Evolutionary conservation across 2,888 invertebrate species (phyloP).

Genomic region (Polyommatus iphigenia): DNA sequence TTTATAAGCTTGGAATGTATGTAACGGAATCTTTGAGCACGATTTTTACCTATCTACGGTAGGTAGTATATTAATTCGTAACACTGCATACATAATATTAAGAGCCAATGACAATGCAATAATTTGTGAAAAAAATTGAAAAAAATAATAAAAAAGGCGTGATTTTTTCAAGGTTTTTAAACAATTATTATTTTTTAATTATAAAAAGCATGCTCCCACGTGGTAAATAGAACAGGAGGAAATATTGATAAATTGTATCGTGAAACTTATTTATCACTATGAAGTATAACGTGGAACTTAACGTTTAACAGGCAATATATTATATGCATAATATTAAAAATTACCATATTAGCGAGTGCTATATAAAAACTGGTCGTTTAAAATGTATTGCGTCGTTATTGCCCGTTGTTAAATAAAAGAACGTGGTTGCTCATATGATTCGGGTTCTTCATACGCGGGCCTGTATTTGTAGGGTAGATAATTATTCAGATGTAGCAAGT

Average conservation of each 20-base stretch:
- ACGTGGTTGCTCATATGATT: neutral
- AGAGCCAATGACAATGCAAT: too few species aligned
- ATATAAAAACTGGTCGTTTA: conserved; percentile 13
- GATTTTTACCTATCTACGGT: too few species aligned
- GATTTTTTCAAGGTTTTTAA: too few species aligned
- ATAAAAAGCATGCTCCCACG: neutral
- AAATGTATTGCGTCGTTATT: conserved; percentile 11
- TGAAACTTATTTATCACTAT: neutral
- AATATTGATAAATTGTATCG: neutral
- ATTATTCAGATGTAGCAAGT: too few species aligned
- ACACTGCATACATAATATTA: too few species aligned
- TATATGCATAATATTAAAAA: neutral
- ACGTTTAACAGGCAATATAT: neutral
- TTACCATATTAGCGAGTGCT: conserved; percentile 16
- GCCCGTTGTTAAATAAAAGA: neutral
- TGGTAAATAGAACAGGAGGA: conserved; percentile 8
- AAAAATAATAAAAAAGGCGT: too few species aligned
- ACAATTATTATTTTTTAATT: too few species aligned
- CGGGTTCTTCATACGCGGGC: neutral
- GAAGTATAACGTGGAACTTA: neutral
- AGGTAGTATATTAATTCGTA: too few species aligned
- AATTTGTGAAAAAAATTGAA: too few species aligned
- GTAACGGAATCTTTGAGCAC: too few species aligned
- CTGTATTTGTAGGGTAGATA: too few species aligned
- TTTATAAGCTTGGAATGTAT: too few species aligned